phyloP scores from a whole-genome alignment of 2,888 invertebrate genomes.

The Eulithis prunata region DNA sequence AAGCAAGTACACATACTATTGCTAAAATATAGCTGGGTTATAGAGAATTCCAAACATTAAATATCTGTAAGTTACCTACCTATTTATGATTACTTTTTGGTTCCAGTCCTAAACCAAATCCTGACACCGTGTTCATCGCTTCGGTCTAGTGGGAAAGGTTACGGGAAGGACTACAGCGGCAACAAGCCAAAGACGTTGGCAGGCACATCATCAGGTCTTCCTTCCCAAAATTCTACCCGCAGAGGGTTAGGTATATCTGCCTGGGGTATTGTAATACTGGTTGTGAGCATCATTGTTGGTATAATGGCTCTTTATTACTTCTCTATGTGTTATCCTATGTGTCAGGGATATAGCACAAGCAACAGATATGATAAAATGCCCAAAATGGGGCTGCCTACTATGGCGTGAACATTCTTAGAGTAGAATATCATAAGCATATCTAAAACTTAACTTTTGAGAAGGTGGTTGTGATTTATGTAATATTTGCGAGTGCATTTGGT shows the following conservation, averaged over 20 bases:
- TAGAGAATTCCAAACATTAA: too few species aligned
- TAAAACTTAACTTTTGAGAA: slow-evolving; percentile 10
- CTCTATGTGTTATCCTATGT: slow-evolving; percentile 87
- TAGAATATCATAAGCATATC: slow-evolving; percentile 49
- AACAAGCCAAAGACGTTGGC: slow-evolving; percentile 53
- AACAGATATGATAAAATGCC: slow-evolving; percentile 79
- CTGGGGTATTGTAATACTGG: slow-evolving; percentile 86
- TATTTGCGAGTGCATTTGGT: slow-evolving; percentile 6
- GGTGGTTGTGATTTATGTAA: slow-evolving; percentile 34
- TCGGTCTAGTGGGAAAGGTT: slow-evolving; percentile 44
- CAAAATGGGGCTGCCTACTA: slow-evolving; percentile 74
- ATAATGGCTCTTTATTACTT: slow-evolving; percentile 86
- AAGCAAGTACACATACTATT: slow-evolving; percentile 40
- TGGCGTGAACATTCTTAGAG: slow-evolving; percentile 49
- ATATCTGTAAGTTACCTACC: background rate
- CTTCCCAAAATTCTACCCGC: slow-evolving; percentile 57
- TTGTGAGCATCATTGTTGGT: slow-evolving; percentile 78
- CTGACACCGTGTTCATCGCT: slow-evolving; percentile 54
- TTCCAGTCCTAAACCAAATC: slow-evolving; percentile 62
- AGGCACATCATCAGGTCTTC: slow-evolving; percentile 56
- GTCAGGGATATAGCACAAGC: slow-evolving; percentile 69
- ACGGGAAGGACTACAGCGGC: slow-evolving; percentile 44
- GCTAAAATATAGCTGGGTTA: too few species aligned
- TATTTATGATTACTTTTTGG: slow-evolving; percentile 14
- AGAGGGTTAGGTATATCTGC: slow-evolving; percentile 84